Evolutionary conservation across 30 jellyfish, hydroid and myxozoan species (phyloP), one percentile per base, ranked within the genome.

Genomic region (Aurelia sp.): DNA sequence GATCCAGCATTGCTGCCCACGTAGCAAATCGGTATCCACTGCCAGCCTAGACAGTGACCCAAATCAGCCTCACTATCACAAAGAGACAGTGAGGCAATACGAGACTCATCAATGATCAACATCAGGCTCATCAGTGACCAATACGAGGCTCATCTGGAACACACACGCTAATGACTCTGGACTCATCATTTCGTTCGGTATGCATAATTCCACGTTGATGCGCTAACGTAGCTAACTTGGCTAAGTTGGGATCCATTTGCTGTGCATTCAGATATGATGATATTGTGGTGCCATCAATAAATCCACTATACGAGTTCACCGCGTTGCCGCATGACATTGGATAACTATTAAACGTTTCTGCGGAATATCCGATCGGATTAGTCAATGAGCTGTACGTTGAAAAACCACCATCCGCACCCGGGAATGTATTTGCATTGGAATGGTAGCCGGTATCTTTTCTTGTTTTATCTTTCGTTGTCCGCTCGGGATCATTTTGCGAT

Each of bases 111-210:
- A 9, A 44, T 44, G 55, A 44, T 10, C 55, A 44, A 44, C 8
- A 44, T 3, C 15, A 44, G 55, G 55, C 52, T 44, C 55, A 44
- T 44, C 55, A 85, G 80, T 74, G 89, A 13, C 89, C 79, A 16
- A 74, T 41, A 21, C 95, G 95, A 11, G 88, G 89, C 33, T 75
- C 89, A 55, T 85, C 95, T 16, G 95, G 95, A 50, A 85, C 89
- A 72, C 95, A 76, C 76, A 85, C 95, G 67, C 89, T 76, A 5
- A 85, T 85, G 23, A 76, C 89, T 17, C 95, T 74, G 6, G 95
- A 85, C 37, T 85, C 95, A 30, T 85, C 95, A 60, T 51, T 65
- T 62, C 95, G 78, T 13, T 74, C 89, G 3, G 89, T 53, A 62
- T 75, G 73, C 93, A 84, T 84, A 9, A 84, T 84, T 33, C 93